phyloP scores from a whole-genome alignment of 2,113 vertebrate species.

The Emydura subglobosa region DNA sequence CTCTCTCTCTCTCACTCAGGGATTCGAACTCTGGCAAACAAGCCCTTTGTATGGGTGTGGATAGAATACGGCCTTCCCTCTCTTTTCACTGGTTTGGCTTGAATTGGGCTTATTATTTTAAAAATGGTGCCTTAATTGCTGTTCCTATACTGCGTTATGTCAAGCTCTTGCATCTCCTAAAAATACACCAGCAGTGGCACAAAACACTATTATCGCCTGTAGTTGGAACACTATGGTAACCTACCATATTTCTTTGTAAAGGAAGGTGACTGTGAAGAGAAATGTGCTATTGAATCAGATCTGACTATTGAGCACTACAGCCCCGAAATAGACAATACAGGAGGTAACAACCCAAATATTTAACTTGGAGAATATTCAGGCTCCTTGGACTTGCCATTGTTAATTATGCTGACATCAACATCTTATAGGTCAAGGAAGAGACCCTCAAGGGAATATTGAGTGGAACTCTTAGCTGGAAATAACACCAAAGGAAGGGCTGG shows the following conservation, averaged over 20 bases:
- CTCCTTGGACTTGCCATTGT: neutral
- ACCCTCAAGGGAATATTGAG: neutral
- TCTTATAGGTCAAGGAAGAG: neutral
- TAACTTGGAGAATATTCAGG: neutral
- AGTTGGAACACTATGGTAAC: neutral
- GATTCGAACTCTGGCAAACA: neutral
- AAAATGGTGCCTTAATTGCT: neutral
- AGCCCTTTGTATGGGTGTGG: neutral
- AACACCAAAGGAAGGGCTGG: neutral
- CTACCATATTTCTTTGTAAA: neutral
- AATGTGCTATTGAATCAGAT: neutral
- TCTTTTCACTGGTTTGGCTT: neutral
- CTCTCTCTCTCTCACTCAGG: neutral
- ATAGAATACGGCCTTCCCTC: neutral
- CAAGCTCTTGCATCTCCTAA: neutral
- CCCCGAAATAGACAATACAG: neutral
- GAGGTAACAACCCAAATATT: neutral
- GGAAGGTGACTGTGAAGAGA: neutral
- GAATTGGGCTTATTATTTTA: neutral
- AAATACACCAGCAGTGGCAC: neutral
- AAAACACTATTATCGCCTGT: neutral
- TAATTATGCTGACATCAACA: neutral
- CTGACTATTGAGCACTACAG: fast-evolving
- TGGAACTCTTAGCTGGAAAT: neutral
- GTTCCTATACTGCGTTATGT: neutral